A percentile compares a stretch with the other conserved stretches of the same genome.
Conservation (phyloP, 2,888 invertebrate species). For the Aspidiotus destructor region DNA sequence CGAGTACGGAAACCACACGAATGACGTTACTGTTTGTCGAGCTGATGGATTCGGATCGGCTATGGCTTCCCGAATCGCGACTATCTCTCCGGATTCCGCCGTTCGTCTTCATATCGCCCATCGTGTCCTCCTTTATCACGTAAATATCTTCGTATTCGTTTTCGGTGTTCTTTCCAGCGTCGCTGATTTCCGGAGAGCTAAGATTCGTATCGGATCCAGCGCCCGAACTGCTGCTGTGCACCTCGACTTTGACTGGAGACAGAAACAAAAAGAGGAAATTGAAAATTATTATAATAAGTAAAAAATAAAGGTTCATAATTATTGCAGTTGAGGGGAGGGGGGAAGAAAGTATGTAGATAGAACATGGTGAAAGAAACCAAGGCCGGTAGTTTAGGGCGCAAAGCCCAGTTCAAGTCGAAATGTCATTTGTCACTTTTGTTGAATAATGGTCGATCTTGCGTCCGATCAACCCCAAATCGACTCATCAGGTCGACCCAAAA, state of each 20-base stretch:
- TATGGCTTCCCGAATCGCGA: slow-evolving; percentile 62
- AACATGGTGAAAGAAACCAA: too few species aligned
- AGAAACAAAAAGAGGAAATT: slow-evolving; percentile 28
- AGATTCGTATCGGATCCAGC: slow-evolving; percentile 56
- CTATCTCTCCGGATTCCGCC: slow-evolving; percentile 36
- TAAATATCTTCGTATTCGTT: slow-evolving; percentile 79
- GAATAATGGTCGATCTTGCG: too few species aligned
- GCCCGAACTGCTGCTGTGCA: slow-evolving; percentile 56
- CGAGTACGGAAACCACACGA: slow-evolving; percentile 19
- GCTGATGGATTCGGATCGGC: slow-evolving; percentile 53
- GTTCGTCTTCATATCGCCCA: slow-evolving; percentile 15
- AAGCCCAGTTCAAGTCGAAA: too few species aligned
- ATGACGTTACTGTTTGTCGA: slow-evolving; percentile 42
- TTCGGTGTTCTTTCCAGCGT: slow-evolving; percentile 45
- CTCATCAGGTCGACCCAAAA: too few species aligned
- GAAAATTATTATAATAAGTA: too few species aligned
- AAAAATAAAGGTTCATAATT: too few species aligned
- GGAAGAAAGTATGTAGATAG: too few species aligned
- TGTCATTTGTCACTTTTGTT: too few species aligned
- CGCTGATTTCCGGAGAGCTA: slow-evolving; percentile 47
- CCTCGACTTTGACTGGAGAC: slow-evolving; percentile 68
- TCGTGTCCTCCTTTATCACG: slow-evolving; percentile 44
- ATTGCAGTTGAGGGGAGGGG: too few species aligned
- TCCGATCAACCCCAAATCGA: too few species aligned
- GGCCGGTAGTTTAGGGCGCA: too few species aligned